These are phyloP conservation scores for Elaphurus davidianus DNA, from an alignment of 2,113 vertebrate species.

Conservation along the genomic window DNA sequence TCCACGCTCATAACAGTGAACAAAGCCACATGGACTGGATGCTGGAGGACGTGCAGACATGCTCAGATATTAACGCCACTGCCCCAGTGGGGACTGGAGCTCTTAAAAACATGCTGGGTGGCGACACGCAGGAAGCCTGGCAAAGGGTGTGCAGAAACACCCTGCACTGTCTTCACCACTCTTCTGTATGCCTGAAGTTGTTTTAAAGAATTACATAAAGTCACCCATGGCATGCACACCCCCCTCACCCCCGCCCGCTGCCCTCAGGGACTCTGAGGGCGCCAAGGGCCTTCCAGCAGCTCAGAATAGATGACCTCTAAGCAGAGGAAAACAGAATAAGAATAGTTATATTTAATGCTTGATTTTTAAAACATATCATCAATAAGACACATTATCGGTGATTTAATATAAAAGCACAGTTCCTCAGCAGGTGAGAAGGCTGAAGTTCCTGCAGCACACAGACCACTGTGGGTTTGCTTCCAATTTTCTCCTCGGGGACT, in stretches of 20 bases:
- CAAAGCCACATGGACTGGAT: neutral
- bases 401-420: neutral
- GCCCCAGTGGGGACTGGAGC: rapidly evolving
- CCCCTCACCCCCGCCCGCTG: rapidly evolving
- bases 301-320: neutral
- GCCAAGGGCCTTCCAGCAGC: neutral
- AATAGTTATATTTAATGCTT: neutral
- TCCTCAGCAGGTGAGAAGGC: neutral
- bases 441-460: too few relatives aligned
- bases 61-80: too few relatives aligned
- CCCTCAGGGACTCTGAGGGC: neutral
- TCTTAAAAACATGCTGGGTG: rapidly evolving
- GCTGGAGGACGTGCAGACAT: neutral
- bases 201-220: neutral
- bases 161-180: neutral
- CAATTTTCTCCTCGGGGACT: neutral
- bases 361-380: neutral
- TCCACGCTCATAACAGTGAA: neutral
- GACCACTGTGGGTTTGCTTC: neutral
- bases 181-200: neutral
- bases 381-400: neutral
- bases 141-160: neutral
- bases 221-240: neutral
- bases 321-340: neutral
- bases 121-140: neutral